Evolutionary conservation across 2,797 vertebrate genomes (phyloP).

Genomic region (Pygocentrus nattereri): DNA sequence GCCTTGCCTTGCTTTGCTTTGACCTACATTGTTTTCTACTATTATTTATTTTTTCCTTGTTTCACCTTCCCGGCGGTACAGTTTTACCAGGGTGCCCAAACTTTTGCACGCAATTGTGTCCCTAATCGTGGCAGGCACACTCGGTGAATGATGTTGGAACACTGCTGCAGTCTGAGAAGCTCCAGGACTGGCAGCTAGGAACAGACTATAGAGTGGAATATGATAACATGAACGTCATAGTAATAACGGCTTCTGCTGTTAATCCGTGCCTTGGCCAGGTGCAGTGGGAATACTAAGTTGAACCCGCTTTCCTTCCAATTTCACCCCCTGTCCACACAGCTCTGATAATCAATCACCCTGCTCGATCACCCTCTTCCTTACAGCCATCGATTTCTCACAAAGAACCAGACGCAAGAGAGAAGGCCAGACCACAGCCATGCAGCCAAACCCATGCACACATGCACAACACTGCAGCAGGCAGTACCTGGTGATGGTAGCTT

Average conservation of each 20-base stretch:
- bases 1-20: too few species aligned
- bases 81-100: too few species aligned
- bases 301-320: constrained; percentile 9
- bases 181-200: not conserved
- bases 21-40: too few species aligned
- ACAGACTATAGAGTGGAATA: not conserved
- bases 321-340: not conserved
- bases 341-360: not conserved
- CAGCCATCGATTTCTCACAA: constrained; percentile 35
- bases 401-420: constrained; percentile 21
- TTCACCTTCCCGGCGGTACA: too few species aligned
- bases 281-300: not conserved
- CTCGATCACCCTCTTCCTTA: constrained; percentile 24
- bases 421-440: constrained; percentile 46
- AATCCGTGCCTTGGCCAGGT: not conserved
- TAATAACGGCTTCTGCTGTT: not conserved
- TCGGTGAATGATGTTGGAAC: not conserved
- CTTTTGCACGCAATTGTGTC: too few species aligned
- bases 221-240: not conserved
- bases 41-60: too few species aligned
- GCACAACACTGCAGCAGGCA: constrained; percentile 48
- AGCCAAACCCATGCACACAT: constrained; percentile 67
- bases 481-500: constrained; percentile 86
- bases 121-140: too few species aligned
- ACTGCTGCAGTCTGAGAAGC: not conserved